A percentile compares a stretch with the other conserved stretches of the same genome.
phyloP scores from a whole-genome alignment of 2,113 vertebrate genomes.

The Thryonomys swinderianus region DNA sequence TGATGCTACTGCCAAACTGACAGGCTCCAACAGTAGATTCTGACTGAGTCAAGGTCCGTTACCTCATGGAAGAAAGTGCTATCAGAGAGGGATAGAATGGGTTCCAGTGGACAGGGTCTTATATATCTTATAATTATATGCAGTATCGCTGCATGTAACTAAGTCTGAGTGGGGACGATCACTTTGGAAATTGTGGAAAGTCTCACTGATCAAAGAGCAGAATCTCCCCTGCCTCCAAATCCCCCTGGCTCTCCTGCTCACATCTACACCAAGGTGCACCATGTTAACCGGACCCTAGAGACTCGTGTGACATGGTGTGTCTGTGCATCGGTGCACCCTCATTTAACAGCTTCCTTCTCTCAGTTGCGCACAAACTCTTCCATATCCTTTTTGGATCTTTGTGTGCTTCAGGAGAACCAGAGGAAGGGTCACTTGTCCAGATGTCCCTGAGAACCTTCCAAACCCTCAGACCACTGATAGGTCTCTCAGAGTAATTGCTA shows the following conservation, averaged over 20 bases:
- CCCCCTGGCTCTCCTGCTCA: not conserved
- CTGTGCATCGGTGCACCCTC: not conserved
- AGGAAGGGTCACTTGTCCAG: not conserved
- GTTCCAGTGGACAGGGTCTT: not conserved
- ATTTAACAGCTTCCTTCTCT: not conserved
- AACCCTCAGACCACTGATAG: not conserved
- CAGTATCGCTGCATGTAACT: not conserved
- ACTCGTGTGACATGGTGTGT: not conserved
- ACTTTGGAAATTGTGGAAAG: not conserved
- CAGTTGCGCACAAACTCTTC: not conserved
- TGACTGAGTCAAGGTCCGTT: not conserved
- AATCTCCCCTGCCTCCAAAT: not conserved
- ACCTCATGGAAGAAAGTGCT: not conserved
- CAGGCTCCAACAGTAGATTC: not conserved
- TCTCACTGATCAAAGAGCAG: not conserved
- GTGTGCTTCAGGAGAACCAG: not conserved
- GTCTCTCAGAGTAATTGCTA: not conserved
- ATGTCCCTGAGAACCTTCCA: constrained; percentile 2
- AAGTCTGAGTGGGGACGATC: not conserved
- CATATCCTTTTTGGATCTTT: not conserved
- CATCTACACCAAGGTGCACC: not conserved
- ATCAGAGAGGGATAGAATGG: not conserved
- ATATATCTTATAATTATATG: too few relatives aligned
- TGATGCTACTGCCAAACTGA: not conserved
- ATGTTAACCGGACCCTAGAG: not conserved